These are phyloP conservation scores for Phengaris alcon DNA, from an alignment of 2,888 invertebrate genomes.

Conservation along the genomic window DNA sequence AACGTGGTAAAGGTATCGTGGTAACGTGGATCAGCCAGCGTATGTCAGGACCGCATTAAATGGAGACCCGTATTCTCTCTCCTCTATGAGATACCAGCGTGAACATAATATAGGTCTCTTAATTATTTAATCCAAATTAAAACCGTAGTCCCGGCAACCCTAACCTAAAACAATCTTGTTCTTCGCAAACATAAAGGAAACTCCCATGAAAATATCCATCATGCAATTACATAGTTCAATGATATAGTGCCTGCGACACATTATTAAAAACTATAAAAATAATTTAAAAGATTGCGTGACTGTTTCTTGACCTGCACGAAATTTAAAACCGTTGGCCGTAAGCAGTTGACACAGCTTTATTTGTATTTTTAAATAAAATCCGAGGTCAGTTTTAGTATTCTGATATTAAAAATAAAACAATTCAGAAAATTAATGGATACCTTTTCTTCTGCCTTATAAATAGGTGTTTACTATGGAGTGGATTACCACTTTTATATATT, in stretches of 20 bases:
- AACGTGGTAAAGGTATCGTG: too few relatives aligned
- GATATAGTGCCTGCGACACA: neutral
- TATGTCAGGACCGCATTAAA: too few relatives aligned
- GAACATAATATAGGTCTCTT: neutral
- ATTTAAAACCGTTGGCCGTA: neutral
- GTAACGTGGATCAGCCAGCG: too few relatives aligned
- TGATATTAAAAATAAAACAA: neutral
- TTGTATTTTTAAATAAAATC: neutral
- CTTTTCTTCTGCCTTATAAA: too few relatives aligned
- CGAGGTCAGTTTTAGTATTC: neutral
- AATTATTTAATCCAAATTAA: neutral
- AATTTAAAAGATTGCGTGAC: neutral
- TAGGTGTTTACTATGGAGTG: too few relatives aligned
- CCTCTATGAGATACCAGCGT: neutral
- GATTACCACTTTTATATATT: too few relatives aligned
- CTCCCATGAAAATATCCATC: neutral
- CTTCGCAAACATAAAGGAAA: neutral
- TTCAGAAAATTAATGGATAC: neutral
- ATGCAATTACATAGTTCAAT: neutral
- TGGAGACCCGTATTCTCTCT: too few relatives aligned
- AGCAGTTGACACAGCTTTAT: neutral
- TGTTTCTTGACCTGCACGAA: neutral
- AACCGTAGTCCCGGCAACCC: neutral
- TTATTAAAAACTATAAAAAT: constrained; percentile 4
- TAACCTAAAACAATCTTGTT: neutral